Evolutionary conservation across 2,113 vertebrate genomes (phyloP), one percentile per base, ranked within the genome.

Genomic region (Origma solitaria): DNA sequence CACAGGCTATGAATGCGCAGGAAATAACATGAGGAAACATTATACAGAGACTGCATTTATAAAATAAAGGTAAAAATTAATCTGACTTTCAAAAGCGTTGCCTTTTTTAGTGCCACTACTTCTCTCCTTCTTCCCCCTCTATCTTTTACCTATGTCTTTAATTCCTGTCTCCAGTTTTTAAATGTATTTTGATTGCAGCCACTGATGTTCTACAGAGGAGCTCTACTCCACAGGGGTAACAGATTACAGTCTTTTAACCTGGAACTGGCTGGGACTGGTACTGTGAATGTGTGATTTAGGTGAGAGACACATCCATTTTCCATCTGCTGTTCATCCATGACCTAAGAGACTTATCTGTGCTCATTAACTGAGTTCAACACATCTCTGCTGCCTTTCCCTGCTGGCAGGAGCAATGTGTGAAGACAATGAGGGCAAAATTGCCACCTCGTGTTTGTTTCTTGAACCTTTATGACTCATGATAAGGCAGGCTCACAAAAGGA

Each of bases 281-380:
- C 10, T 0, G 1, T 71, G 49, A 15, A 13, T 1, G 0, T 25
- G 9, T 3, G 9, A 37, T 68, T 28, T 6, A n/a, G 27, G 5
- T 84, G 27, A 15, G 25, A 78, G 27, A 60, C 0, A 0, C 17
- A 30, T 15, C 24, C 0, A 0, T 40, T 89, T 56, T 47, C 5
- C 23, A 28, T 31, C 35, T 82, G 30, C 47, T 75, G 1, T 25
- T 78, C 15, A 17, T 65, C 27, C 2, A 5, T n/a, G 19, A 71
- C n/a, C 19, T 49, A 18, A 64, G 8, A 50, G 42, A 27, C 35
- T 70, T 8, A 2, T 25, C 16, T 50, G 31, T 86, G 42, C 35
- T 64, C 10, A 50, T 30, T 38, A 65, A 53, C 31, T n/a, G 57
- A n/a, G 13, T 77, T 81, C 37, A 56, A 15, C 35, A 15, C 3